Percentiles rank a stretch among this genome's conserved stretches.
phyloP scores from a whole-genome alignment of 2,797 vertebrate genomes.

The Rhadinocentrus ornatus region DNA sequence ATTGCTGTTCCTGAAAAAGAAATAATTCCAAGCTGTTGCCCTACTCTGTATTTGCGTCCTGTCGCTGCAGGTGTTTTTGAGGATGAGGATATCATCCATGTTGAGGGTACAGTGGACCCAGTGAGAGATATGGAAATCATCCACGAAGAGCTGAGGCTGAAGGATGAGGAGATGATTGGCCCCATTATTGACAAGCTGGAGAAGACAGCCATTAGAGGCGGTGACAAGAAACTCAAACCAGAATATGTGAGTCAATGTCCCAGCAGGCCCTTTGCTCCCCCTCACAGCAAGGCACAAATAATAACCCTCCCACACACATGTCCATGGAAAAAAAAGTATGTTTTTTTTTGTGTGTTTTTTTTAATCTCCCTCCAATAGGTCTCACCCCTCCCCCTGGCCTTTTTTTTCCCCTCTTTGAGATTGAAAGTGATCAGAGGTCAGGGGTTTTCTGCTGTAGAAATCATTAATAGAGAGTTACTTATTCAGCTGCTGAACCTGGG shows the following conservation, averaged over 20 bases:
- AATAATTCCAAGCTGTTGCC: constrained; percentile 12
- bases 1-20: constrained; percentile 6
- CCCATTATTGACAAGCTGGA: constrained; percentile 96
- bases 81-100: constrained; percentile 97
- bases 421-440: constrained; percentile 85
- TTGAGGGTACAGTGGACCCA: constrained; percentile 94
- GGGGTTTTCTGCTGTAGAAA: constrained; percentile 87
- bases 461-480: constrained; percentile 87
- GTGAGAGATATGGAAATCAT: constrained; percentile 88
- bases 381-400: constrained; percentile 69
- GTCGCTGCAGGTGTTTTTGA: constrained; percentile 90
- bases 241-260: constrained; percentile 94
- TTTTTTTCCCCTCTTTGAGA: constrained; percentile 77
- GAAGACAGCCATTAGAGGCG: constrained; percentile 92
- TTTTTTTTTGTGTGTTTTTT: too few species aligned
- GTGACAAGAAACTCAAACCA: constrained; percentile 94
- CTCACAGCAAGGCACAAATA: constrained; percentile 77
- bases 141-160: constrained; percentile 92
- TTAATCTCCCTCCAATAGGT: constrained; percentile 72
- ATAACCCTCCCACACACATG: constrained; percentile 81
- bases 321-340: constrained; percentile 72
- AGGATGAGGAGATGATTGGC: constrained; percentile 92
- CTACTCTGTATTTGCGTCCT: constrained; percentile 50
- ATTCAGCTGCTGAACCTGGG: constrained; percentile 81
- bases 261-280: constrained; percentile 74